These are phyloP conservation scores for Cydia amplana DNA, from an alignment of 1,140 invertebrate genomes.

Conservation along the genomic window DNA sequence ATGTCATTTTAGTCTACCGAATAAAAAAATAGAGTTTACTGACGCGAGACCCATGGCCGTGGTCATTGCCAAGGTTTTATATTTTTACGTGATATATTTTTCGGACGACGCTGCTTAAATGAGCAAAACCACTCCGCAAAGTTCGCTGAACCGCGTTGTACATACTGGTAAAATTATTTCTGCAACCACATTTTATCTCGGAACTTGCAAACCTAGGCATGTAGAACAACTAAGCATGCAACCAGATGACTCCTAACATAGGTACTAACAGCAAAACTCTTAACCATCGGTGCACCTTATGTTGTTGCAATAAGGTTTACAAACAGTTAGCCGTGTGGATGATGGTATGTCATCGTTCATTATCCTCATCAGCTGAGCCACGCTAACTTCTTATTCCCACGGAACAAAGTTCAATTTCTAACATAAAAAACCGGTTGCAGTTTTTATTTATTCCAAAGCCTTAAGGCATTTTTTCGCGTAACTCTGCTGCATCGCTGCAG, in stretches of 20 bases:
- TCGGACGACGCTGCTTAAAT: neutral
- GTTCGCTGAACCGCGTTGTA: neutral
- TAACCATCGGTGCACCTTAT: no score
- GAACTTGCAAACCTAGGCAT: neutral
- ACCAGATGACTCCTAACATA: slow-evolving; percentile 5
- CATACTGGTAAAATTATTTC: neutral
- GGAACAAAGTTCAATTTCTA: slow-evolving; percentile 39
- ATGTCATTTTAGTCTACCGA: no score
- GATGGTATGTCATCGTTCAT: neutral
- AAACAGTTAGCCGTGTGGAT: no score
- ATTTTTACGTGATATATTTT: neutral
- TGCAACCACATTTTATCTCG: slow-evolving; percentile 14
- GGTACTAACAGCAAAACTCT: neutral
- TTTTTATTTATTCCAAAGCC: neutral
- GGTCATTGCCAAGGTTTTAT: neutral
- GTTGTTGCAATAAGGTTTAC: no score
- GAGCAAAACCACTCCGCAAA: slow-evolving; percentile 18
- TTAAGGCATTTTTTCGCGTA: neutral
- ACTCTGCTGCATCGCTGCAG: slow-evolving; percentile 49
- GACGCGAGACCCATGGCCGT: neutral
- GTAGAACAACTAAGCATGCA: neutral
- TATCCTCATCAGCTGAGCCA: slow-evolving; percentile 21
- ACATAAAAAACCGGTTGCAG: slow-evolving; percentile 69
- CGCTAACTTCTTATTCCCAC: slow-evolving; percentile 34
- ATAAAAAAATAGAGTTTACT: no score